phyloP scores from a whole-genome alignment of 1,140 invertebrate species.

The Plectrocnemia conspersa region DNA sequence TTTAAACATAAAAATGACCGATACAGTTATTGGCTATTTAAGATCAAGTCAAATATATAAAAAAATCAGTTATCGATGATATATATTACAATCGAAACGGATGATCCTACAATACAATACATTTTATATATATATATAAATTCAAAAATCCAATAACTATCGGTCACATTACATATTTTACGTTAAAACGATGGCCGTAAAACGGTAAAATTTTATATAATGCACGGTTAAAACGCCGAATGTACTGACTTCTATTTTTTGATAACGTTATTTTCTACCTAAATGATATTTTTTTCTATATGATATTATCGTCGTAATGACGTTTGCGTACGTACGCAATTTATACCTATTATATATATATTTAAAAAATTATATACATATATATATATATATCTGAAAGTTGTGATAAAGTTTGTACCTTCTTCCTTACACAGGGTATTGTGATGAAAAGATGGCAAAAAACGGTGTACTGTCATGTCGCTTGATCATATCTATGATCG shows the following conservation, averaged over 20 bases:
- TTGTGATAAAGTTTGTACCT: conserved; percentile 35
- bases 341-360: conserved; percentile 2
- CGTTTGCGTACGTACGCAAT: conserved; percentile 2
- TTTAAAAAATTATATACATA: conserved; percentile 8
- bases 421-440: conserved; percentile 33
- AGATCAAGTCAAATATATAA: conserved; percentile 10
- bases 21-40: not conserved
- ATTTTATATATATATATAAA: conserved; percentile 24
- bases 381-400: conserved; percentile 25
- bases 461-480: conserved; percentile 7
- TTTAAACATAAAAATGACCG: no score
- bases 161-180: no score
- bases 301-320: conserved; percentile 11
- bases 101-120: conserved; percentile 10
- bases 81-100: conserved; percentile 3
- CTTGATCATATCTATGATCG: conserved; percentile 32
- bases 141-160: conserved; percentile 7
- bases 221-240: conserved; percentile 1
- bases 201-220: not conserved
- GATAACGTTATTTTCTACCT: conserved; percentile 32
- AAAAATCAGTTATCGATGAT: no score
- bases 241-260: conserved; percentile 34
- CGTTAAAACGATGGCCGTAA: not conserved
- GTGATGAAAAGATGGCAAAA: conserved; percentile 19
- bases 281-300: conserved; percentile 26